phyloP scores from a whole-genome alignment of 1,140 invertebrate genomes.

The Drosophila mauritiana region DNA sequence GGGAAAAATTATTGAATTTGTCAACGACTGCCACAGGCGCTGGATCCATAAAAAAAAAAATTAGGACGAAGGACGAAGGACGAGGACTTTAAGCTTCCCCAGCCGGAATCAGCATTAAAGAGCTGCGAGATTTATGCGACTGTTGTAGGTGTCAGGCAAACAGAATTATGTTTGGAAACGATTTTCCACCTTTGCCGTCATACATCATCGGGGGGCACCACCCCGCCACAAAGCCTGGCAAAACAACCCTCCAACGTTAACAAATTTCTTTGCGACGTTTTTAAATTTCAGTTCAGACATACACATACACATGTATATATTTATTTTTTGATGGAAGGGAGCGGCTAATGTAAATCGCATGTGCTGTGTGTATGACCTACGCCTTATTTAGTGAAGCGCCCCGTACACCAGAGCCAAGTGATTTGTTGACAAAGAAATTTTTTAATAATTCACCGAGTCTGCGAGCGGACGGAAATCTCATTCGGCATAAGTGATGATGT shows the following conservation, averaged over 20 bases:
- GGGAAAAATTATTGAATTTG: constrained; percentile 84
- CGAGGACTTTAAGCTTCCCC: constrained; percentile 46
- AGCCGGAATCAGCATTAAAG: constrained; percentile 21
- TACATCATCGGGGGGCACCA: constrained; percentile 61
- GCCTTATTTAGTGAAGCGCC: constrained; percentile 73
- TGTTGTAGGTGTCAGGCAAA: constrained; percentile 76
- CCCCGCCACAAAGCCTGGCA: constrained; percentile 19
- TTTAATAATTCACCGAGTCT: constrained; percentile 75
- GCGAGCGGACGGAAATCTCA: constrained; percentile 54
- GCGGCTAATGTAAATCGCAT: constrained; percentile 76
- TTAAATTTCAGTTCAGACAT: constrained; percentile 57
- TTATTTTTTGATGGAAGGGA: constrained; percentile 1
- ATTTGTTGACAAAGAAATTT: constrained; percentile 83
- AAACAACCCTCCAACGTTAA: constrained; percentile 76
- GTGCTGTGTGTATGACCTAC: constrained; percentile 37
- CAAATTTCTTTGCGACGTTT: constrained; percentile 83
- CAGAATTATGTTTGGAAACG: constrained; percentile 80
- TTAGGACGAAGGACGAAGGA: constrained; percentile 8
- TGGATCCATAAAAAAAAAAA: constrained; percentile 3
- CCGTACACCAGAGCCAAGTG: constrained; percentile 57
- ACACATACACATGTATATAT: background rate
- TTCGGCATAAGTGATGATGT: constrained; percentile 82
- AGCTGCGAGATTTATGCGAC: constrained; percentile 66
- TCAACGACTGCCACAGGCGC: constrained; percentile 75
- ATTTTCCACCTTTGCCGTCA: constrained; percentile 79